Conservation (phyloP, 2,888 invertebrate genomes). For the Microctonus brassicae region DNA sequence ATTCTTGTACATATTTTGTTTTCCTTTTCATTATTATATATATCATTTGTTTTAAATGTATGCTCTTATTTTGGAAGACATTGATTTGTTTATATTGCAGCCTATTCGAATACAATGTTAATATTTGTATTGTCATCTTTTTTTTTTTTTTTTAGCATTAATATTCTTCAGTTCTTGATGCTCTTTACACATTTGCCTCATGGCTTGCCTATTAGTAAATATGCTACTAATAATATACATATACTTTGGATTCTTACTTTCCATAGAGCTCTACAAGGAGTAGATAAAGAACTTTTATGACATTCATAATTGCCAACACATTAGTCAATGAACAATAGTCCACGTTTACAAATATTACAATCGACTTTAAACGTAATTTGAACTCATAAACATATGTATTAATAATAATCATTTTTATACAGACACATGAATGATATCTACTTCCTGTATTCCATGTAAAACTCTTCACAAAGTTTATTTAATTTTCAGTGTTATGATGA, state of each 20-base stretch:
- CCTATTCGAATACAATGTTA: neutral
- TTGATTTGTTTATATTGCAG: constrained; percentile 47
- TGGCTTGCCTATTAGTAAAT: too few species aligned
- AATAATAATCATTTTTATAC: too few species aligned
- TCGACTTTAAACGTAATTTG: neutral
- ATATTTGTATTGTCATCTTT: constrained; percentile 50
- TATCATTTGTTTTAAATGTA: constrained; percentile 41
- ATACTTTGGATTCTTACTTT: neutral
- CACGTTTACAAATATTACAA: neutral
- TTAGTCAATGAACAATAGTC: neutral
- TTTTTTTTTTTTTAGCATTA: neutral
- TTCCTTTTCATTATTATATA: neutral
- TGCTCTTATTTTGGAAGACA: constrained; percentile 58
- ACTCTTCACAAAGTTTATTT: too few species aligned
- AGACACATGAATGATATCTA: too few species aligned
- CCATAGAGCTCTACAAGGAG: neutral
- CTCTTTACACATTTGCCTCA: neutral
- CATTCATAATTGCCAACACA: neutral
- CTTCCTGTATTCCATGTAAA: too few species aligned
- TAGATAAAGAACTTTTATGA: too few species aligned
- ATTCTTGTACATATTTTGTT: constrained; percentile 55
- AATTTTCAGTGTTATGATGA: too few species aligned
- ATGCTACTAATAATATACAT: neutral
- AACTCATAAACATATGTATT: too few species aligned
- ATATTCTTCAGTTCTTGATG: neutral